Percentiles rank a stretch among this genome's conserved stretches.
Evolutionary conservation across 2,113 vertebrate genomes (phyloP).

Genomic region (Thermophis baileyi): DNA sequence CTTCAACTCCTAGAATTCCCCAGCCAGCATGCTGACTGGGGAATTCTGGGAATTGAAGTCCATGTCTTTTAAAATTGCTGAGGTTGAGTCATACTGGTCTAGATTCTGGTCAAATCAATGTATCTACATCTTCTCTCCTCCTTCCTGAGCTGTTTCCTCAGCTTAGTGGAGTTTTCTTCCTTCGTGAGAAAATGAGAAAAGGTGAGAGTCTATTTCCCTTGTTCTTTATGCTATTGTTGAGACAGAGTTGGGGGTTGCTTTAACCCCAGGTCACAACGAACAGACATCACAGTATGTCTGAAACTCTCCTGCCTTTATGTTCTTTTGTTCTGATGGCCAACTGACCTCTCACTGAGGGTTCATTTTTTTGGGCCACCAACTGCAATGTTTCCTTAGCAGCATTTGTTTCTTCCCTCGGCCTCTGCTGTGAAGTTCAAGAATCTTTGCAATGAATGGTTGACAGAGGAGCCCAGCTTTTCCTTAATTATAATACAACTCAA

Average conservation of each 20-base stretch:
- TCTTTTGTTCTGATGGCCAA: slow-evolving; percentile 46
- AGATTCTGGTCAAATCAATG: slow-evolving; percentile 46
- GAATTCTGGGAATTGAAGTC: neutral
- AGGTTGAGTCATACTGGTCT: neutral
- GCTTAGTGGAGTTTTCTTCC: slow-evolving; percentile 49
- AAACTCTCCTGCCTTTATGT: slow-evolving; percentile 48
- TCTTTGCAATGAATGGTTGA: slow-evolving; percentile 1
- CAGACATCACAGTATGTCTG: slow-evolving; percentile 46
- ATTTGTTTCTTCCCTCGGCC: neutral
- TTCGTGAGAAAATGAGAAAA: slow-evolving; percentile 30
- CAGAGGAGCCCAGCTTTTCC: slow-evolving; percentile 24
- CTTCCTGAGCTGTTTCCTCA: slow-evolving; percentile 54
- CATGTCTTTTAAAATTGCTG: neutral
- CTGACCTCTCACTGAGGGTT: slow-evolving; percentile 12
- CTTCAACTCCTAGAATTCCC: neutral
- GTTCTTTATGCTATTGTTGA: neutral
- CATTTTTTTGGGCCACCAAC: slow-evolving; percentile 33
- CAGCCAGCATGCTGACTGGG: neutral
- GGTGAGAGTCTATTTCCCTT: neutral
- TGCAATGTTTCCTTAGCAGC: slow-evolving; percentile 28
- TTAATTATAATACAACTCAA: slow-evolving; percentile 34
- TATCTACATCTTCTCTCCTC: slow-evolving; percentile 12
- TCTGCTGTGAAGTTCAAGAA: slow-evolving; percentile 19
- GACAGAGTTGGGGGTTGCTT: neutral
- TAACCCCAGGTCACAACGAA: slow-evolving; percentile 21